Evolutionary conservation across 2,888 invertebrate genomes (phyloP), one percentile per base, ranked within the genome.

Genomic region (Eupithecia vulgata): DNA sequence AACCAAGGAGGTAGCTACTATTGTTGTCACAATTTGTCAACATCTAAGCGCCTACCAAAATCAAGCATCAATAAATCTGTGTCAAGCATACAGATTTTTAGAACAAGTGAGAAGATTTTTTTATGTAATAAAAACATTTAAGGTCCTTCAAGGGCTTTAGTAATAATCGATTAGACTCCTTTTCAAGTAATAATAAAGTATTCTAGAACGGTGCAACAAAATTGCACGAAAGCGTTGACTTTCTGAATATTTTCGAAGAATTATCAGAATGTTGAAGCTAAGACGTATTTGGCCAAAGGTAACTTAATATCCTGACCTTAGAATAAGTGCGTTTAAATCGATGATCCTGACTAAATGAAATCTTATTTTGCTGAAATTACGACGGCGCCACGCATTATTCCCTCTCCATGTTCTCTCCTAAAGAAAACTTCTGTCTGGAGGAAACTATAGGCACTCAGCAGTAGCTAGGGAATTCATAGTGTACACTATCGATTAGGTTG

Each of bases 251-350:
- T 57, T 62, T 21, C 10, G 15, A 64, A 69, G 15, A 57, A 21
- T 37, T n/a, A 64, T 35, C 25, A 70, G 75, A 42, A 77, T 82
- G 79, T 79, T 79, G 48, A 81, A 75, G 76, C 76, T 80, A 21
- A 82, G 73, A 72, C 75, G 71, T 34, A 68, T 75, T 74, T 40
- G 79, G 25, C 75, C 76, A 25, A 81, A 81, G 68, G 84, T 85
- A 80, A 81, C 83, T 80, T 64, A 72, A 70, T 71, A 70, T 73
- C 64, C 67, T n/a, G n/a, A n/a, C n/a, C n/a, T n/a, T n/a, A n/a
- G n/a, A n/a, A n/a, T n/a, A n/a, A n/a, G n/a, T n/a, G n/a, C n/a
- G n/a, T n/a, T n/a, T n/a, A n/a, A n/a, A n/a, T n/a, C n/a, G n/a
- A n/a, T n/a, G n/a, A n/a, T n/a, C n/a, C n/a, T 59, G 52, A 48